A percentile compares a stretch with the other conserved stretches of the same genome.
phyloP scores from a whole-genome alignment of 2,888 invertebrate genomes.

The Agonopterix subpropinquella region DNA sequence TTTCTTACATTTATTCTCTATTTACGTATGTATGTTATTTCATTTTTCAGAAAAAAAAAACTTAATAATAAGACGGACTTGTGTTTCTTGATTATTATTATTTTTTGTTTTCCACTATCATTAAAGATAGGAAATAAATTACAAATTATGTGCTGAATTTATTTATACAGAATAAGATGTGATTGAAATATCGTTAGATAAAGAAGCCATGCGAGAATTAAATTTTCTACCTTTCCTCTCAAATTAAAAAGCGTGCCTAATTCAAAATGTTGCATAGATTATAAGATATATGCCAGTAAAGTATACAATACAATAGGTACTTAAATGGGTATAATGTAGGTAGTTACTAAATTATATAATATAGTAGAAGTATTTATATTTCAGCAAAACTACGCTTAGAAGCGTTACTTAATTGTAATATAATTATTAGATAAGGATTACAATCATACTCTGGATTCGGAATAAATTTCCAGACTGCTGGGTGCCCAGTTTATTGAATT shows the following conservation, averaged over 20 bases:
- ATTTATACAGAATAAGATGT: constrained; percentile 21
- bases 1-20: constrained; percentile 60
- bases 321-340: constrained; percentile 68
- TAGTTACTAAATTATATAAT: constrained; percentile 70
- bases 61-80: constrained; percentile 63
- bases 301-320: constrained; percentile 49
- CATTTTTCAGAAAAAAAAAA: constrained; percentile 56
- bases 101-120: constrained; percentile 17
- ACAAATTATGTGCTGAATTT: constrained; percentile 11
- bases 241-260: constrained; percentile 56
- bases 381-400: constrained; percentile 69
- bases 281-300: constrained; percentile 63
- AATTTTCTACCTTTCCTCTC: constrained; percentile 33
- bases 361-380: constrained; percentile 54
- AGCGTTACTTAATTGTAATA: constrained; percentile 69
- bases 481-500: constrained; percentile 34
- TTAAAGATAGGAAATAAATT: constrained; percentile 11
- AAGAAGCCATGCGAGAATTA: constrained; percentile 65
- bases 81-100: constrained; percentile 35
- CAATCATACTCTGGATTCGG: constrained; percentile 55
- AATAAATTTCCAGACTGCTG: constrained; percentile 58
- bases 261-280: constrained; percentile 53
- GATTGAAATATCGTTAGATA: constrained; percentile 23
- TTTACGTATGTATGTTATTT: constrained; percentile 69
- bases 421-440: constrained; percentile 60